phyloP scores from a whole-genome alignment of 2,888 invertebrate genomes.

The Drosophila picticornis region DNA sequence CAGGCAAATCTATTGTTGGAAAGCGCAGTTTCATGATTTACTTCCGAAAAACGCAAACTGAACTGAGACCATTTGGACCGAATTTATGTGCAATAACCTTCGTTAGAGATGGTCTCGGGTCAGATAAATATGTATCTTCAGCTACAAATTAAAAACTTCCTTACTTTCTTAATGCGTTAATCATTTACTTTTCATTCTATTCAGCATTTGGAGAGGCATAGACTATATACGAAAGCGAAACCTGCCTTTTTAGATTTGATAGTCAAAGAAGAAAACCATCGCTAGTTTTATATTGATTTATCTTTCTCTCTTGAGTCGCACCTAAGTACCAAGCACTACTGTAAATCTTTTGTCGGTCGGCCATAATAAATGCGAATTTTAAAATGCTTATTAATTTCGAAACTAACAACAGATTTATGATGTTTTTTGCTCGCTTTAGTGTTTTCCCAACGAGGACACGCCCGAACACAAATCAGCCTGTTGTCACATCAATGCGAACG shows the following conservation, averaged over 20 bases:
- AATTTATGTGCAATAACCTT: conserved; percentile 37
- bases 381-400: conserved; percentile 69
- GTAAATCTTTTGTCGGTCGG: neutral
- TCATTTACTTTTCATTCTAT: neutral
- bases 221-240: neutral
- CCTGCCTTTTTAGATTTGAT: neutral
- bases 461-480: conserved; percentile 84
- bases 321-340: neutral
- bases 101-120: conserved; percentile 14
- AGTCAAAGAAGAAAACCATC: neutral
- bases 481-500: conserved; percentile 83
- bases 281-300: neutral
- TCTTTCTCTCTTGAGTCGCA: neutral
- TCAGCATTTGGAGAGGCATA: neutral
- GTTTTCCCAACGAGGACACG: conserved; percentile 83
- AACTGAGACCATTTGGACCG: conserved; percentile 44
- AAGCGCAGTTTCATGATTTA: conserved; percentile 74
- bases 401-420: conserved; percentile 58
- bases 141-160: neutral
- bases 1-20: conserved; percentile 45
- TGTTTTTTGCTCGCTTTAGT: conserved; percentile 66
- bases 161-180: neutral
- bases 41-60: conserved; percentile 55
- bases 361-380: conserved; percentile 29
- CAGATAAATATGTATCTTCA: neutral